Percentiles rank a stretch among this genome's conserved stretches.
Conservation (phyloP, 2,888 invertebrate species). For the Microplitis deprimator region DNA sequence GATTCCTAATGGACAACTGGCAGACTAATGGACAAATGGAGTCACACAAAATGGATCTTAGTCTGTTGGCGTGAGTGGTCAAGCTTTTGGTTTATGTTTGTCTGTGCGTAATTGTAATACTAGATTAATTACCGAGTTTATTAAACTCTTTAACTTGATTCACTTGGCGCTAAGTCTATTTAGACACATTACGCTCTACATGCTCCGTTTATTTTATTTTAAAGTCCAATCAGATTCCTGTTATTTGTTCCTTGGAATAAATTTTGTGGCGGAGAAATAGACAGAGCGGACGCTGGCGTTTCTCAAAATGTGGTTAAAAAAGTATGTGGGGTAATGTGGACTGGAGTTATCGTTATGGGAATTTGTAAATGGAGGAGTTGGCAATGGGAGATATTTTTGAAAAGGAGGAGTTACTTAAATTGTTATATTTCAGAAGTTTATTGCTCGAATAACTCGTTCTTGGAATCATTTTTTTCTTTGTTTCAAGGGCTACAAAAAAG, state of each 20-base stretch:
- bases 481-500: neutral
- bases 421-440: neutral
- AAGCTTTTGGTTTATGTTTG: neutral
- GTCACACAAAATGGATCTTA: neutral
- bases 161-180: neutral
- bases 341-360: too few relatives aligned
- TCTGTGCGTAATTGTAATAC: neutral
- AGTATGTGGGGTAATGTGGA: too few relatives aligned
- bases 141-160: neutral
- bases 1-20: slow-evolving; percentile 17
- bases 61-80: neutral
- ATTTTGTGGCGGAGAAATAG: too few relatives aligned
- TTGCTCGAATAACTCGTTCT: neutral
- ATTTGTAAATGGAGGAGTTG: too few relatives aligned
- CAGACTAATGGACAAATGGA: neutral
- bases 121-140: slow-evolving; percentile 1
- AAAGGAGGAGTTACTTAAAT: too few relatives aligned
- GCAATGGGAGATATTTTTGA: too few relatives aligned
- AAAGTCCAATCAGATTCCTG: too few relatives aligned
- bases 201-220: too few relatives aligned
- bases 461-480: neutral
- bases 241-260: too few relatives aligned
- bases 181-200: neutral
- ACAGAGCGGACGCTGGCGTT: too few relatives aligned
- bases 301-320: too few relatives aligned